Conservation (phyloP, 2,888 invertebrate genomes). For the Hololepta plana region DNA sequence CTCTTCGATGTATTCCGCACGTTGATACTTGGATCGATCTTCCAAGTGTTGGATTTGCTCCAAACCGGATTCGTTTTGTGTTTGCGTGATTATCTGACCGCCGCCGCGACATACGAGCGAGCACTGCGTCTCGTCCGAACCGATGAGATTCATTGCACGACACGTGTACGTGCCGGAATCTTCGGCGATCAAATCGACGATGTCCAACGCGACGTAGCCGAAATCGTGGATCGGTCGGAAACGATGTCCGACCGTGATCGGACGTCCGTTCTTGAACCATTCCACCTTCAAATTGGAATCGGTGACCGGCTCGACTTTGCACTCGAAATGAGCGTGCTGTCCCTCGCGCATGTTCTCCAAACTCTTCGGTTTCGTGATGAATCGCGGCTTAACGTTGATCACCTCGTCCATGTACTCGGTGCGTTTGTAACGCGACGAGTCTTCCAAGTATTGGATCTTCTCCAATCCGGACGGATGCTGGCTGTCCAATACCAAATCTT, state of each 20-base stretch:
- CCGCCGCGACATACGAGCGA: constrained; percentile 54
- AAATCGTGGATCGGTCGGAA: constrained; percentile 96
- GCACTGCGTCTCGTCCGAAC: constrained; percentile 72
- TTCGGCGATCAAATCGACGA: constrained; percentile 89
- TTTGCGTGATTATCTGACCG: constrained; percentile 64
- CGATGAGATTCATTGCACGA: constrained; percentile 76
- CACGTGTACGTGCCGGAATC: constrained; percentile 91
- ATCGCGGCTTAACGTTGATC: constrained; percentile 65
- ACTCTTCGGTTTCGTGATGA: constrained; percentile 75
- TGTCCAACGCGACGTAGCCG: constrained; percentile 94
- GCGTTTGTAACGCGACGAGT: constrained; percentile 67
- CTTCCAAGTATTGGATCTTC: constrained; percentile 83
- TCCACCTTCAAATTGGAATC: constrained; percentile 93
- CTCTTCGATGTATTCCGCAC: constrained; percentile 61
- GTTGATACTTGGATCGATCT: constrained; percentile 60
- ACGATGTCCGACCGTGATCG: constrained; percentile 84
- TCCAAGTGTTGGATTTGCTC: constrained; percentile 82
- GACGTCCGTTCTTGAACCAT: constrained; percentile 91
- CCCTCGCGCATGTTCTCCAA: constrained; percentile 74
- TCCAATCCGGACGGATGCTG: constrained; percentile 84
- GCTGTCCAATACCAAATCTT: constrained; percentile 71
- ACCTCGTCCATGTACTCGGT: constrained; percentile 67
- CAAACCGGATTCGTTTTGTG: constrained; percentile 74
- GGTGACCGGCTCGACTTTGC: constrained; percentile 90
- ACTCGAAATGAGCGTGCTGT: constrained; percentile 92